Conservation (phyloP, 1,140 invertebrate species). For the Protaetia brevitarsis region DNA sequence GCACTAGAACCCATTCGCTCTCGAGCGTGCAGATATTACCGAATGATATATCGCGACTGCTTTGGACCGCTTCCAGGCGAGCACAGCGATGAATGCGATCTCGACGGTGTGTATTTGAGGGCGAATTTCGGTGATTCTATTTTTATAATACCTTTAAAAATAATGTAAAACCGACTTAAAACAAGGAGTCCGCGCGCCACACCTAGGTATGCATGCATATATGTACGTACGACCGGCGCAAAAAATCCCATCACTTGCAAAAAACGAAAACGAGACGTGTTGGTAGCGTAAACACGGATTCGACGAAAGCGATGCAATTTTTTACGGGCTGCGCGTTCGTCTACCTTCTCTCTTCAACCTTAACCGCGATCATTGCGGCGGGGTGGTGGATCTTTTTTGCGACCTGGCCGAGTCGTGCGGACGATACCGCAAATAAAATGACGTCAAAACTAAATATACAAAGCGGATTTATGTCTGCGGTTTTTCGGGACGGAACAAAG, state of each 20-base stretch:
- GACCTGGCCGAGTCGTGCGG: background rate
- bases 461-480: background rate
- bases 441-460: slow-evolving; percentile 10
- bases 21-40: background rate
- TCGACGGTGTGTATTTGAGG: background rate
- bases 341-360: background rate
- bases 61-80: slow-evolving; percentile 1
- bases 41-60: slow-evolving; percentile 3
- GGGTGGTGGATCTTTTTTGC: slow-evolving; percentile 10
- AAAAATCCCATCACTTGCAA: no score
- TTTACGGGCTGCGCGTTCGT: background rate
- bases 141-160: slow-evolving; percentile 17
- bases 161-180: slow-evolving; percentile 7
- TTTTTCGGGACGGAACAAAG: background rate
- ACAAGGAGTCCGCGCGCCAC: background rate
- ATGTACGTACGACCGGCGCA: no score
- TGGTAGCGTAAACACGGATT: background rate
- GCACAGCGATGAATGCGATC: background rate
- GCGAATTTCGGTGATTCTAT: slow-evolving; percentile 1
- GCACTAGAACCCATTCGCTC: no score
- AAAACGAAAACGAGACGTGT: background rate
- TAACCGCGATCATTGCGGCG: no score
- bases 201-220: no score
- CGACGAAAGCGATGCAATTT: background rate
- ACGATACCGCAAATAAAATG: slow-evolving; percentile 14